Conservation (phyloP, 2,797 vertebrate genomes). For the Tokudaia muenninki region DNA sequence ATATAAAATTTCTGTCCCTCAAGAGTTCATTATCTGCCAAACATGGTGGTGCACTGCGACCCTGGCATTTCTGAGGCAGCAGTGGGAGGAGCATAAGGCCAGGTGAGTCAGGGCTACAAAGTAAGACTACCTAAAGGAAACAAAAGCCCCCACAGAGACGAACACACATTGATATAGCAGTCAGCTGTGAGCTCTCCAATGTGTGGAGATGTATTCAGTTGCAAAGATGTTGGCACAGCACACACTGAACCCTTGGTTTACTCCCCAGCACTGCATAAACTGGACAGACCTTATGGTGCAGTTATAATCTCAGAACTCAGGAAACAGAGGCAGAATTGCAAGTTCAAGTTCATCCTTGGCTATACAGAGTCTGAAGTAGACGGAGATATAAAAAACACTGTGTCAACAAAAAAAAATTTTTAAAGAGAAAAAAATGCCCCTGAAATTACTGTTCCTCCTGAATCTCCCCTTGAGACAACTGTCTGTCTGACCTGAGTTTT, state of each 20-base stretch:
- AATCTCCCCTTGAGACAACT: background rate
- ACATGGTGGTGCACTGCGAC: background rate
- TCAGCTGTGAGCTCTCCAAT: too few relatives aligned
- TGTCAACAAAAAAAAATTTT: too few relatives aligned
- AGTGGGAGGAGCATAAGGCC: background rate
- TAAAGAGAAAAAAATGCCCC: background rate
- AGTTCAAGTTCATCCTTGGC: background rate
- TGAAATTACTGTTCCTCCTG: background rate
- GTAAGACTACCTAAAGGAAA: background rate
- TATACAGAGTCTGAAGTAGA: background rate
- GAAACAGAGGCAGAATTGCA: background rate
- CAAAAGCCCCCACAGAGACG: background rate
- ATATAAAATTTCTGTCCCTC: background rate
- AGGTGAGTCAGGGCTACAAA: background rate
- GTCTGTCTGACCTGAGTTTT: background rate
- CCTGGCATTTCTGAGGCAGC: background rate
- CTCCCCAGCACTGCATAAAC: background rate
- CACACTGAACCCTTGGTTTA: background rate
- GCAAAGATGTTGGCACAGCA: background rate
- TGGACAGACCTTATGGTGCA: background rate
- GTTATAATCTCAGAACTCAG: background rate
- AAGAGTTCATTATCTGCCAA: background rate
- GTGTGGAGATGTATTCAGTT: background rate
- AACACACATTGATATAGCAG: too few relatives aligned
- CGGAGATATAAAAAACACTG: background rate